A percentile compares a stretch with the other conserved stretches of the same genome.
These are phyloP conservation scores for Pristionchus exspectatus DNA, from an alignment of 2,888 invertebrate genomes.

Conservation along the genomic window DNA sequence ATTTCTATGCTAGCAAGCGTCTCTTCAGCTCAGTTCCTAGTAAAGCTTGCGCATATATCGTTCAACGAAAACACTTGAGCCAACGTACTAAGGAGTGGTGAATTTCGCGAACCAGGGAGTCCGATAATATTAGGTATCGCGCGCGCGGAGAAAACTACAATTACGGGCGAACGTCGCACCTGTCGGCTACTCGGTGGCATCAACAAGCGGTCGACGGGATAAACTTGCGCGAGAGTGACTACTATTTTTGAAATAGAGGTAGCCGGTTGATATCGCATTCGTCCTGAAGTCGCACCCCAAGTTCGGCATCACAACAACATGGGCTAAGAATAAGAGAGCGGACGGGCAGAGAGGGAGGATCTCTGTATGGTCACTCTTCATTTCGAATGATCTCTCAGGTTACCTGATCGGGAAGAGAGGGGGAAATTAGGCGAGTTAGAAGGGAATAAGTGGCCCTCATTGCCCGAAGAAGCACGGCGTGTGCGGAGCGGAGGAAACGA, in stretches of 20 bases:
- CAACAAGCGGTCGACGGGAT: neutral
- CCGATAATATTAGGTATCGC: neutral
- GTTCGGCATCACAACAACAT: conserved; percentile 6
- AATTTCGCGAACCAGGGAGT: neutral
- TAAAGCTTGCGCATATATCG: neutral
- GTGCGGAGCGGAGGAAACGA: neutral
- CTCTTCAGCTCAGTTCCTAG: neutral
- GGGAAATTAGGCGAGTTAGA: neutral
- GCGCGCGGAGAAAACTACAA: neutral
- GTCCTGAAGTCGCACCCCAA: neutral
- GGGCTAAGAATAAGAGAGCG: neutral
- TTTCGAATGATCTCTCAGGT: neutral
- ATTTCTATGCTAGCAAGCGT: neutral
- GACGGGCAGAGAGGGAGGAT: neutral
- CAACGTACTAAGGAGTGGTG: neutral
- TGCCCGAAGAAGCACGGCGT: neutral
- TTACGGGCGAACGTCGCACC: neutral
- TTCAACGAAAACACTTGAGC: neutral
- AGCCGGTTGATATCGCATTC: neutral
- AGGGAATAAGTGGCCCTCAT: neutral
- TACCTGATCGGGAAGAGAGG: neutral
- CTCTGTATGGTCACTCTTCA: neutral
- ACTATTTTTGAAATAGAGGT: neutral
- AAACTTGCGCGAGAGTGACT: neutral
- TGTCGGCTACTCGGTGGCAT: neutral